These are phyloP conservation scores for Arbacia lixula DNA, from an alignment of 53 echinoderm and acorn worm genomes.

Conservation along the genomic window DNA sequence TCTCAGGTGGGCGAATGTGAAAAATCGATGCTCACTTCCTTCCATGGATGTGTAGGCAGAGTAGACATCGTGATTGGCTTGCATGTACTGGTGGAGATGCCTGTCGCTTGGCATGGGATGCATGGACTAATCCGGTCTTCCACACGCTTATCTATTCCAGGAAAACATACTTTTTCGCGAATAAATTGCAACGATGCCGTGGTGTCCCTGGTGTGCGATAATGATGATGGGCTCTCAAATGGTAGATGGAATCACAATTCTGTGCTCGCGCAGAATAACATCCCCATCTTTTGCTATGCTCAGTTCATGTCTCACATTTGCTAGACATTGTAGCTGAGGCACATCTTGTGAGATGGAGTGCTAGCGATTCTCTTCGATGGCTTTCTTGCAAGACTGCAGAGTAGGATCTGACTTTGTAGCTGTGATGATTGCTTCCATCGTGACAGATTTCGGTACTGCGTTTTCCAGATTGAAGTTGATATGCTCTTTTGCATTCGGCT, in stretches of 20 bases:
- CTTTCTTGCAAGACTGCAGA: conserved; percentile 63
- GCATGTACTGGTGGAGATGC: no score
- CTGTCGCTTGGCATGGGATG: no score
- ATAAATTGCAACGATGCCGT: no score
- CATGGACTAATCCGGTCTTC: conserved; percentile 47
- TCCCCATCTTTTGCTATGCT: conserved; percentile 54
- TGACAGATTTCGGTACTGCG: conserved; percentile 53
- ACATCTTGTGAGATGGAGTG: conserved; percentile 16
- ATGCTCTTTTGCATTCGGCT: conserved; percentile 56
- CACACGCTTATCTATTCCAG: no score
- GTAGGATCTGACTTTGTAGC: conserved; percentile 24
- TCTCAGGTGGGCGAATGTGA: no score
- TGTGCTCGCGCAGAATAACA: conserved; percentile 63
- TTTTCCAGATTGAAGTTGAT: conserved; percentile 33
- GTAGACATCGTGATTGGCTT: no score
- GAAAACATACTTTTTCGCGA: no score
- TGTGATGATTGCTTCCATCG: conserved; percentile 6
- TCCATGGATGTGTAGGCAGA: no score
- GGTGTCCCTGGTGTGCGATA: conserved; percentile 67
- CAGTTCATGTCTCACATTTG: conserved; percentile 59
- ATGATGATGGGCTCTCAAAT: conserved; percentile 41
- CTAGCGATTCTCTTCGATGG: conserved; percentile 62
- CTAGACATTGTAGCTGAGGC: conserved; percentile 11
- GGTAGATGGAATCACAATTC: conserved; percentile 74
- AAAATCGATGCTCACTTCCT: no score